Percentiles rank a stretch among this genome's conserved stretches.
Conservation (phyloP, 2,888 invertebrate species). For the Slavum lentiscoides region DNA sequence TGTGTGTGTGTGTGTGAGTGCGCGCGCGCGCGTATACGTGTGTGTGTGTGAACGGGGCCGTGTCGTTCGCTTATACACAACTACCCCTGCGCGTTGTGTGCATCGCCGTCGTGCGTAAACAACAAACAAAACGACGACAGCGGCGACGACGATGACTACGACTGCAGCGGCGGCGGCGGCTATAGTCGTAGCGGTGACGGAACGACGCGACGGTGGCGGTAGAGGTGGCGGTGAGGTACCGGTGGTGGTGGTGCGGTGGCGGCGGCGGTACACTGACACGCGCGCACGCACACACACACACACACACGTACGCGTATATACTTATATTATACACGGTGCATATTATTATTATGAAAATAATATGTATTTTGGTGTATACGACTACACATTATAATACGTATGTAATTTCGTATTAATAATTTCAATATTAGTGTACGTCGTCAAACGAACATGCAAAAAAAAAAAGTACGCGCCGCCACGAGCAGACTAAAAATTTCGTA, state of each 20-base stretch:
- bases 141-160: conserved; percentile 15
- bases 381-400: not conserved
- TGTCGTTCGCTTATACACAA: not conserved
- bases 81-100: conserved; percentile 29
- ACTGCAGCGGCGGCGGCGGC: conserved; percentile 1
- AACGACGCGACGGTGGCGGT: not conserved
- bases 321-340: no score
- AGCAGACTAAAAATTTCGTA: no score
- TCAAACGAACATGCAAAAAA: no score
- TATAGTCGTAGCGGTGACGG: not conserved
- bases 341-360: not conserved
- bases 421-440: no score
- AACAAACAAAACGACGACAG: conserved; percentile 48
- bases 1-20: no score
- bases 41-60: not conserved
- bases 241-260: not conserved
- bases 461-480: no score
- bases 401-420: not conserved
- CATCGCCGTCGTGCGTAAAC: conserved; percentile 37
- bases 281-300: not conserved
- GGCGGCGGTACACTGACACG: conserved; percentile 19
- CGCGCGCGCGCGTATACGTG: not conserved
- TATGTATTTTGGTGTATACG: not conserved
- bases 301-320: not conserved
- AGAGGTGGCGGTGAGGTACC: not conserved